Evolutionary conservation across 2,888 invertebrate genomes (phyloP).

Genomic region (Ceraclea dissimilis): DNA sequence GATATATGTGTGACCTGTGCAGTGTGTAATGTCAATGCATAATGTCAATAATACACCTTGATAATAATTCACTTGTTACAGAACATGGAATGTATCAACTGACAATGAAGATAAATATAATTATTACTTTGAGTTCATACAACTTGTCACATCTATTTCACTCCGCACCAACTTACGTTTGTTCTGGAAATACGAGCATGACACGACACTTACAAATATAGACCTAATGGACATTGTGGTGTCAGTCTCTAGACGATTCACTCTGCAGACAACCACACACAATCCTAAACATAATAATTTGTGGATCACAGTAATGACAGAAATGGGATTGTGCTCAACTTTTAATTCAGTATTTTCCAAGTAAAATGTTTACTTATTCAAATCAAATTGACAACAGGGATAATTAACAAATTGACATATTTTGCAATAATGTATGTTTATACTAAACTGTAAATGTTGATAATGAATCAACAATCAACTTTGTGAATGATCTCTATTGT

Average conservation of each 20-base stretch:
- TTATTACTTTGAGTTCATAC: constrained; percentile 41
- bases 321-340: constrained; percentile 42
- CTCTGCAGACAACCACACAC: constrained; percentile 52
- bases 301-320: constrained; percentile 46
- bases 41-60: too few relatives aligned
- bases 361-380: constrained; percentile 26
- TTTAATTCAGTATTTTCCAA: constrained; percentile 42
- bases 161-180: constrained; percentile 51
- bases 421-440: too few relatives aligned
- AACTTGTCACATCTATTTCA: constrained; percentile 40
- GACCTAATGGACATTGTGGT: constrained; percentile 35
- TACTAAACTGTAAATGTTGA: too few relatives aligned
- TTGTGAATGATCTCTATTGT: not conserved
- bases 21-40: too few relatives aligned
- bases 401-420: too few relatives aligned
- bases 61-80: too few relatives aligned
- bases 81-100: constrained; percentile 41
- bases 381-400: too few relatives aligned
- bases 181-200: constrained; percentile 62
- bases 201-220: constrained; percentile 50
- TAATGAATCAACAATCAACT: not conserved
- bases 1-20: too few relatives aligned
- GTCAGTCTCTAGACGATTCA: constrained; percentile 44
- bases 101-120: constrained; percentile 36
- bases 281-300: constrained; percentile 35